Conservation (phyloP, 2,113 vertebrate genomes). For the Rousettus leschenaultii region DNA sequence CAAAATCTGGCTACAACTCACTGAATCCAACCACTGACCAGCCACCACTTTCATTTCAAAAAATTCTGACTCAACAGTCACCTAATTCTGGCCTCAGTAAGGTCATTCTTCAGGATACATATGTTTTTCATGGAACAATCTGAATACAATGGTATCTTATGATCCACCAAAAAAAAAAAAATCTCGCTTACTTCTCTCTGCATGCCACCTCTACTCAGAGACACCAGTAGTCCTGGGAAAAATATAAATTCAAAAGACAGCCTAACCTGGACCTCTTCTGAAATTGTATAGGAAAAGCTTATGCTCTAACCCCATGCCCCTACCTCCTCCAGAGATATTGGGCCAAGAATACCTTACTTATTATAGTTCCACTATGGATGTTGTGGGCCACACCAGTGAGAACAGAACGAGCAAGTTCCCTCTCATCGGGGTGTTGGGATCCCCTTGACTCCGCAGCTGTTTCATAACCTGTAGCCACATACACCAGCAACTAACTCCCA, state of each 20-base stretch:
- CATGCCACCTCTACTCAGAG: background rate
- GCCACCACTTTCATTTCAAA: background rate
- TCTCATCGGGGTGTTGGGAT: background rate
- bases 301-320: background rate
- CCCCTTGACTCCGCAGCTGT: background rate
- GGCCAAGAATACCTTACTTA: background rate
- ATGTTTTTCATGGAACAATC: background rate
- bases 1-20: background rate
- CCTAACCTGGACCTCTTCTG: background rate
- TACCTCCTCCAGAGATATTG: background rate
- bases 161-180: background rate
- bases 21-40: background rate
- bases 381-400: background rate
- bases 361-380: background rate
- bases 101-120: background rate
- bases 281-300: background rate
- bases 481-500: too few species aligned
- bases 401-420: background rate
- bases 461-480: background rate
- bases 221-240: background rate
- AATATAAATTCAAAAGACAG: background rate
- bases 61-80: background rate
- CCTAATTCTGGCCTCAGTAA: background rate
- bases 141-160: background rate
- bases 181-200: background rate